phyloP scores from a whole-genome alignment of 2,888 invertebrate species.

The Catocala sponsa region DNA sequence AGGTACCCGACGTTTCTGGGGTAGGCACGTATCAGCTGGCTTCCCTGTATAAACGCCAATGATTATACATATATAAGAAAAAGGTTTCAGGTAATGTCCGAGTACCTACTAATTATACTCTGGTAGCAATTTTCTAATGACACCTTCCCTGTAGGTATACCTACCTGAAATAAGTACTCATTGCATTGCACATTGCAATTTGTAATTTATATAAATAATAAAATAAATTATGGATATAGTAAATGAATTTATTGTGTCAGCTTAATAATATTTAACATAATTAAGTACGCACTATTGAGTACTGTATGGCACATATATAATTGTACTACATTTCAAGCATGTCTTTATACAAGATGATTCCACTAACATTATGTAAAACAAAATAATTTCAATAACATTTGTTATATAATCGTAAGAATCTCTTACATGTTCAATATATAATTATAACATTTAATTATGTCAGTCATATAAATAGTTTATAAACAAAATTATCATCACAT shows the following conservation, averaged over 20 bases:
- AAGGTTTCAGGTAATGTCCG: too few species aligned
- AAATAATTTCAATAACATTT: constrained; percentile 24
- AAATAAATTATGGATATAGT: not conserved
- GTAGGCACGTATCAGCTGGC: too few species aligned
- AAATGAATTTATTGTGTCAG: constrained; percentile 14
- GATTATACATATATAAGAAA: too few species aligned
- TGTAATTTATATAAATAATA: not conserved
- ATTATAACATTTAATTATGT: constrained; percentile 15
- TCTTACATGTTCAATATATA: constrained; percentile 4
- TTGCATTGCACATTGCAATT: too few species aligned
- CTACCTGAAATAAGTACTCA: too few species aligned
- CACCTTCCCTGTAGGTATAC: too few species aligned
- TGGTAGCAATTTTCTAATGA: too few species aligned
- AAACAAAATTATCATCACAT: constrained; percentile 6
- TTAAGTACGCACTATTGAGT: constrained; percentile 3
- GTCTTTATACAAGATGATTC: constrained; percentile 20
- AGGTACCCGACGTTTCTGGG: too few species aligned
- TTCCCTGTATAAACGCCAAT: too few species aligned
- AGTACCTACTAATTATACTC: too few species aligned
- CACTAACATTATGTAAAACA: constrained; percentile 13
- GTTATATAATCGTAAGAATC: constrained; percentile 1
- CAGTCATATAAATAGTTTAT: constrained; percentile 30
- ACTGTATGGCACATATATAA: constrained; percentile 38
- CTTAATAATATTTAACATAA: constrained; percentile 11
- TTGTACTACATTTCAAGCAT: constrained; percentile 11